A percentile compares a stretch with the other conserved stretches of the same genome.
Conservation (phyloP, 23 tunicate species). For the Diplosoma virens region DNA sequence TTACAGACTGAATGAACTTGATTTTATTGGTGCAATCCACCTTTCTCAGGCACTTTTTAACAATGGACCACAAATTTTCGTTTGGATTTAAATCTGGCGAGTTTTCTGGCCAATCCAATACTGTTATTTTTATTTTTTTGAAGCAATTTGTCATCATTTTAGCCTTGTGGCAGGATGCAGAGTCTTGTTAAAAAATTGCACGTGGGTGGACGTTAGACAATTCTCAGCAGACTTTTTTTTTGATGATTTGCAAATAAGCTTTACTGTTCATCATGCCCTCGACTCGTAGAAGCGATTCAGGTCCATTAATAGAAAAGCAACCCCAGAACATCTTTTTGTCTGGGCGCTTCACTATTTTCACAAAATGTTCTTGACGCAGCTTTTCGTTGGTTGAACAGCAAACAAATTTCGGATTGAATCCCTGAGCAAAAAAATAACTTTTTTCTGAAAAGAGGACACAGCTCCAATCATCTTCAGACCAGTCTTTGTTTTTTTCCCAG, state of each 20-base stretch:
- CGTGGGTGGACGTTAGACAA: too few species aligned
- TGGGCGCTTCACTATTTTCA: slow-evolving; percentile 6
- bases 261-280: not conserved
- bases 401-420: not conserved
- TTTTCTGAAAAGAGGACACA: slow-evolving; percentile 11
- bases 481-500: slow-evolving; percentile 9
- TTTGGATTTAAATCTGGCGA: too few species aligned
- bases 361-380: slow-evolving; percentile 18
- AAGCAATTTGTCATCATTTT: too few species aligned
- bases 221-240: too few species aligned
- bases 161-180: too few species aligned
- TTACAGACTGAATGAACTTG: not conserved
- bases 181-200: too few species aligned
- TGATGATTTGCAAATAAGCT: too few species aligned
- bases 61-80: too few species aligned
- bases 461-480: not conserved
- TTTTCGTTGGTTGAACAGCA: slow-evolving; percentile 10
- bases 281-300: not conserved
- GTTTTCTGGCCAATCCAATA: too few species aligned
- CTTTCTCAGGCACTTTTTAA: not conserved
- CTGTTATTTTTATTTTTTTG: too few species aligned
- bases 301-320: slow-evolving; percentile 13
- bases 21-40: not conserved
- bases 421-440: slow-evolving; percentile 1
- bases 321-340: slow-evolving; percentile 15